phyloP scores from a whole-genome alignment of 2,888 invertebrate species.

The Ormyrus nitidulus region DNA sequence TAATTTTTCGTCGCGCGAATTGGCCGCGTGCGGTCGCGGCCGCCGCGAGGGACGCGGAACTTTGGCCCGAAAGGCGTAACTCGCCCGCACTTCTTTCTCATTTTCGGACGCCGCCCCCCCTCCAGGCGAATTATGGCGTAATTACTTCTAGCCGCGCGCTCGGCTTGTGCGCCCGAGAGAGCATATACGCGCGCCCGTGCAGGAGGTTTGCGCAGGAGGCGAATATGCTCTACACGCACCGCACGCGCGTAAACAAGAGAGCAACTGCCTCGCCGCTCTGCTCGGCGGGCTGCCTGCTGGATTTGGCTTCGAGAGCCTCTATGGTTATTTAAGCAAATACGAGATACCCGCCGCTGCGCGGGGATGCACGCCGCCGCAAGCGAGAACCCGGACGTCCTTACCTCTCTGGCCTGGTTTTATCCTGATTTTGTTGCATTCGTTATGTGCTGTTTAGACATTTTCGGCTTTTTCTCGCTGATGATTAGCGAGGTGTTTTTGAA shows the following conservation, averaged over 20 bases:
- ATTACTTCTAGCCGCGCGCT: conserved; percentile 42
- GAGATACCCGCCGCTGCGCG: too few relatives aligned
- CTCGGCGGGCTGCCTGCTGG: not conserved
- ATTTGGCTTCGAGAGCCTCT: conserved; percentile 28
- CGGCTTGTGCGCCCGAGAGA: not conserved
- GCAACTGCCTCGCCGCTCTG: too few relatives aligned
- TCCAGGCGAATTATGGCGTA: conserved; percentile 44
- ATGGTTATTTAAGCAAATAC: conserved; percentile 19
- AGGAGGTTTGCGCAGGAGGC: not conserved
- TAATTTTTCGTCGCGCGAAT: conserved; percentile 55
- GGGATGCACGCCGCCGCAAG: too few relatives aligned
- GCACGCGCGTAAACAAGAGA: conserved; percentile 15
- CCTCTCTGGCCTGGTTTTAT: too few relatives aligned
- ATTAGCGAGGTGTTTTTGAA: too few relatives aligned
- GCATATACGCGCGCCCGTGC: not conserved
- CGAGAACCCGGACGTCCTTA: too few relatives aligned
- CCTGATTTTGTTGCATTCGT: too few relatives aligned
- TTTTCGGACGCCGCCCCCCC: conserved; percentile 30
- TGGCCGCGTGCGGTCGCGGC: conserved; percentile 24
- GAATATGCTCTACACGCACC: not conserved
- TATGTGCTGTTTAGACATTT: too few relatives aligned
- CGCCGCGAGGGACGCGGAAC: conserved; percentile 26
- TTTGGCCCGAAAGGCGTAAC: conserved; percentile 39
- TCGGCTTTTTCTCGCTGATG: too few relatives aligned
- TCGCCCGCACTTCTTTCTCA: conserved; percentile 53